These are phyloP conservation scores for Ondatra zibethicus DNA, from an alignment of 2,113 vertebrate species.

Conservation along the genomic window DNA sequence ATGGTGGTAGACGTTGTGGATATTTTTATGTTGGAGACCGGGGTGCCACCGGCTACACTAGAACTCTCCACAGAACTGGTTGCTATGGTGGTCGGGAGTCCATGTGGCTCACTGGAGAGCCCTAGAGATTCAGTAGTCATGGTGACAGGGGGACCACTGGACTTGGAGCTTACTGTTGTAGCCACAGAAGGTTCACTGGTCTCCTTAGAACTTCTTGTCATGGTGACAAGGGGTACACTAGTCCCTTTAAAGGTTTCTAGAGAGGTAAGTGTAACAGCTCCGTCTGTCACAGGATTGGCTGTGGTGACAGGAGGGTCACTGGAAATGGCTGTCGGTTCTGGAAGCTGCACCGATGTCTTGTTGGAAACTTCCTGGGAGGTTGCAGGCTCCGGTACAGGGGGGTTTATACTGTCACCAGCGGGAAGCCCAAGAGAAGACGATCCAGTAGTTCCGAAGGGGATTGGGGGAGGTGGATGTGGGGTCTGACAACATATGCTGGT, in stretches of 20 bases:
- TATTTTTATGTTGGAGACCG: background rate
- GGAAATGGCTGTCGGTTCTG: background rate
- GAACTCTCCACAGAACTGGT: background rate
- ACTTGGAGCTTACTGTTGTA: background rate
- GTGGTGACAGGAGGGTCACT: background rate
- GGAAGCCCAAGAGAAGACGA: background rate
- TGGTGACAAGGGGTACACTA: background rate
- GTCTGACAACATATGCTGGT: accelerated
- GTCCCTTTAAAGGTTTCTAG: background rate
- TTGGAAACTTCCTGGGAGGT: background rate
- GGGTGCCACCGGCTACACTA: background rate
- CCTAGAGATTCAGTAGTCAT: background rate
- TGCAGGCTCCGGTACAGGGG: background rate
- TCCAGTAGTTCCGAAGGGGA: accelerated
- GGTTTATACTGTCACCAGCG: accelerated
- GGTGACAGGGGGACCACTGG: background rate
- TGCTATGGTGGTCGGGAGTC: background rate
- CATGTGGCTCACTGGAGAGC: background rate
- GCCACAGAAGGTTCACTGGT: background rate
- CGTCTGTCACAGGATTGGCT: background rate
- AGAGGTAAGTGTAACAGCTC: background rate
- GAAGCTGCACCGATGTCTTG: accelerated
- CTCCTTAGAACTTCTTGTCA: accelerated
- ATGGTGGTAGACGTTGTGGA: accelerated
- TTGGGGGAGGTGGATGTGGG: background rate